Evolutionary conservation across 2,797 vertebrate genomes (phyloP).

Genomic region (Craterocephalus amniculus): DNA sequence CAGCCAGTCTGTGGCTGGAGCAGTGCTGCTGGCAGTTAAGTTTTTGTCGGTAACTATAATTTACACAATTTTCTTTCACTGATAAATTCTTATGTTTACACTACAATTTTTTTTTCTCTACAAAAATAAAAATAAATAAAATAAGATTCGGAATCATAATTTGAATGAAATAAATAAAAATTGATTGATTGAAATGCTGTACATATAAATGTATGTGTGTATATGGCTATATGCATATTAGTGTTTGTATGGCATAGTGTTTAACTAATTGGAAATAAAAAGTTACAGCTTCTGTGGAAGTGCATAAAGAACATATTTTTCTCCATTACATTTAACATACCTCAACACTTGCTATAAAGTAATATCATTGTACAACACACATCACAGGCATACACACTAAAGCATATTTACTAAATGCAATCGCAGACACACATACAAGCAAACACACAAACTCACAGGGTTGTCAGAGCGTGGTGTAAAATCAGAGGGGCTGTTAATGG

Average conservation of each 20-base stretch:
- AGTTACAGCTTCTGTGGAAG: too few relatives aligned
- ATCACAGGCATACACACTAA: conserved; percentile 48
- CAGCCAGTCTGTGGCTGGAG: conserved; percentile 20
- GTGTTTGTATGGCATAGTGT: too few relatives aligned
- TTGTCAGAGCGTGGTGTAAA: conserved; percentile 69
- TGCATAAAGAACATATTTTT: too few relatives aligned
- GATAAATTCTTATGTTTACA: neutral
- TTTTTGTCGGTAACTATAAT: conserved; percentile 4
- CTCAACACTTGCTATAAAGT: conserved; percentile 29
- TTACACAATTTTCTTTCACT: conserved; percentile 2
- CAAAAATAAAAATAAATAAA: neutral
- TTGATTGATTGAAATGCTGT: too few relatives aligned
- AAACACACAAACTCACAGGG: conserved; percentile 34
- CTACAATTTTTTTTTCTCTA: neutral
- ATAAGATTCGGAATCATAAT: too few relatives aligned
- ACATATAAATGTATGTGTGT: too few relatives aligned
- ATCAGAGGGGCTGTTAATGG: conserved; percentile 78
- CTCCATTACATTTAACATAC: conserved; percentile 10
- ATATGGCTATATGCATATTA: too few relatives aligned
- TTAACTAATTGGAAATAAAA: too few relatives aligned
- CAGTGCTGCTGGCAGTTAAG: conserved; percentile 9
- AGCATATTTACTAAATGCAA: conserved; percentile 59
- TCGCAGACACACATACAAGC: conserved; percentile 31
- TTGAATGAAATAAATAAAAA: too few relatives aligned
- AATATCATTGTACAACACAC: conserved; percentile 55